These are phyloP conservation scores for Callospermophilus lateralis DNA, from an alignment of 2,113 vertebrate genomes.

Conservation along the genomic window DNA sequence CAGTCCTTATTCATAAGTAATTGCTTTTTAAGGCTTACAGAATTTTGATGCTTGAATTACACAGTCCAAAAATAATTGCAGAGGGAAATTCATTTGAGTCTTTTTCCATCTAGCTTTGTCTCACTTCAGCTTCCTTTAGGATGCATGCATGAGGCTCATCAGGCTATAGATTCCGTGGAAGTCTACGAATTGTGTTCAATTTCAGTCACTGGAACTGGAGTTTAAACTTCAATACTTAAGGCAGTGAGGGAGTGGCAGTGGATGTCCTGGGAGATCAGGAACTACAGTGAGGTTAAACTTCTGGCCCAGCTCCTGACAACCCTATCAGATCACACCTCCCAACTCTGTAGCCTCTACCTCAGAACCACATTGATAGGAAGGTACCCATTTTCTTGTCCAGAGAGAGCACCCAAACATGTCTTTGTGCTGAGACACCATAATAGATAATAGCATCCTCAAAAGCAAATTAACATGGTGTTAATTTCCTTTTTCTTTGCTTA, in stretches of 20 bases:
- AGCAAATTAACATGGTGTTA: background rate
- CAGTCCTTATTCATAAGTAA: slow-evolving; percentile 44
- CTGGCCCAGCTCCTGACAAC: background rate
- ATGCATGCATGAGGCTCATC: background rate
- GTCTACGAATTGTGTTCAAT: background rate
- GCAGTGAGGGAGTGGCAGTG: background rate
- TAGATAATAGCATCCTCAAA: background rate
- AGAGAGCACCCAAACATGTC: background rate
- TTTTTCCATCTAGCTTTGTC: background rate
- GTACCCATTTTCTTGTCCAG: background rate
- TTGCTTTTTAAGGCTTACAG: background rate
- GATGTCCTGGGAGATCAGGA: background rate
- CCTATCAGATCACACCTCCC: background rate
- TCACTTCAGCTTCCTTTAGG: background rate
- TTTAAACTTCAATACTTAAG: background rate
- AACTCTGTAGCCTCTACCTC: background rate
- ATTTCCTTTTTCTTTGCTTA: slow-evolving; percentile 37
- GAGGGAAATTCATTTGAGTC: slow-evolving; percentile 40
- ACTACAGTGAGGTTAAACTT: background rate
- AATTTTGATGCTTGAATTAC: slow-evolving; percentile 50
- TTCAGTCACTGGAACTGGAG: background rate
- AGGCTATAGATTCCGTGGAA: background rate
- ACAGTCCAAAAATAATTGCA: slow-evolving; percentile 53
- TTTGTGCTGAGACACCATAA: background rate
- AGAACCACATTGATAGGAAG: background rate